These are phyloP conservation scores for Deilephila porcellus DNA, from an alignment of 2,888 invertebrate genomes.

Conservation along the genomic window DNA sequence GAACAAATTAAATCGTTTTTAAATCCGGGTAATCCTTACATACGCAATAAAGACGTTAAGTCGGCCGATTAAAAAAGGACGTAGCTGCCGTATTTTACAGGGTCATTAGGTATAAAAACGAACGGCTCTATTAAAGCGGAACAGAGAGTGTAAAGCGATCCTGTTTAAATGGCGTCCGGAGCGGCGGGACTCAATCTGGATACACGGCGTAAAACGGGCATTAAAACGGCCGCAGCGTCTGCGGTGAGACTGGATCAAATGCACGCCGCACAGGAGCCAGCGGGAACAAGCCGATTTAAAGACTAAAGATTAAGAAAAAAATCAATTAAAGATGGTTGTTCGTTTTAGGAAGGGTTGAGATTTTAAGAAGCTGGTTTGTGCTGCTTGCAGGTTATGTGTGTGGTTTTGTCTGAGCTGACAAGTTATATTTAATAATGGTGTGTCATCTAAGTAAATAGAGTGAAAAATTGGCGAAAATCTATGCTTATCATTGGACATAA, in stretches of 20 bases:
- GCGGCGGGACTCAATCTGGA: constrained; percentile 68
- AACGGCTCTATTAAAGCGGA: constrained; percentile 71
- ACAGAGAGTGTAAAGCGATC: constrained; percentile 75
- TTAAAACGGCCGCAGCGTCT: constrained; percentile 63
- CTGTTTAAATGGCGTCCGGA: constrained; percentile 63
- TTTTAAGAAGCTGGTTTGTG: too few species aligned
- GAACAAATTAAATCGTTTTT: neutral
- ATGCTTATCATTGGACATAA: too few species aligned
- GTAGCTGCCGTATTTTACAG: constrained; percentile 63
- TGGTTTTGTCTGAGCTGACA: too few species aligned
- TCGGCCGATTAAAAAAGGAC: constrained; percentile 37
- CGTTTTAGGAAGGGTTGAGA: too few species aligned
- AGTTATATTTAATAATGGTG: too few species aligned
- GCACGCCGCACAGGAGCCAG: constrained; percentile 35
- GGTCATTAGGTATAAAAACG: constrained; percentile 75
- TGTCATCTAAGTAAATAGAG: too few species aligned
- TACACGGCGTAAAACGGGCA: constrained; percentile 73
- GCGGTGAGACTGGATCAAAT: constrained; percentile 47
- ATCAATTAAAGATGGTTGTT: too few species aligned
- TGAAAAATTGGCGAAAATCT: too few species aligned
- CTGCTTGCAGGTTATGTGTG: too few species aligned
- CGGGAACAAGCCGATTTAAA: constrained; percentile 31
- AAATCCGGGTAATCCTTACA: constrained; percentile 14
- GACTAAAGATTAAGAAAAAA: neutral
- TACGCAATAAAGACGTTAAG: constrained; percentile 39